Conservation (phyloP, 1,140 invertebrate genomes). For the Drosophila nannoptera region DNA sequence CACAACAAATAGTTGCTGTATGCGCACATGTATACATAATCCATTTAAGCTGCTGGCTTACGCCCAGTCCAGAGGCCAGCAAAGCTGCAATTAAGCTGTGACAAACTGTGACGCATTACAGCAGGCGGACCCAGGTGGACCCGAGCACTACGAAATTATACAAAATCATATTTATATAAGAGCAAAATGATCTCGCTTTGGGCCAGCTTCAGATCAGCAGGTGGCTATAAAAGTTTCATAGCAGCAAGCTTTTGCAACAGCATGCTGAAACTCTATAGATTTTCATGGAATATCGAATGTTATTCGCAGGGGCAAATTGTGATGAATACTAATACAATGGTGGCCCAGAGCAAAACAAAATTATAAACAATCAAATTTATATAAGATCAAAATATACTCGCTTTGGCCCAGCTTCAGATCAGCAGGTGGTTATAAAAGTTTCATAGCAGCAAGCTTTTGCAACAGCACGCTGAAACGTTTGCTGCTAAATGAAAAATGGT, state of each 20-base stretch:
- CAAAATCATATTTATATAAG: neutral
- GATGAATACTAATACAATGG: no score
- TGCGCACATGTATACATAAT: slow-evolving; percentile 47
- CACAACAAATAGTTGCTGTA: slow-evolving; percentile 6
- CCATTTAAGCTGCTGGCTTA: slow-evolving; percentile 51
- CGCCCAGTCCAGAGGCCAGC: slow-evolving; percentile 27
- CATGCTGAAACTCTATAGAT: neutral
- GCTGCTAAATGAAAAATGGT: no score
- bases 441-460: neutral
- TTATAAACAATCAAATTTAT: neutral
- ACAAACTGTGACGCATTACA: slow-evolving; percentile 40
- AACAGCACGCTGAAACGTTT: neutral
- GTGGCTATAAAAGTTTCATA: neutral
- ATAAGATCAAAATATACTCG: neutral
- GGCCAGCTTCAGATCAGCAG: neutral
- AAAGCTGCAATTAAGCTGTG: slow-evolving; percentile 64
- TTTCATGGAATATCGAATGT: no score
- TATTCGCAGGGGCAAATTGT: no score
- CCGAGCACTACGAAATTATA: neutral
- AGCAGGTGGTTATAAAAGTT: neutral
- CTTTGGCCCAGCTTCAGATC: neutral
- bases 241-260: neutral
- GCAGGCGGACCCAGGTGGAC: slow-evolving; percentile 5
- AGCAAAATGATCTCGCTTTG: neutral
- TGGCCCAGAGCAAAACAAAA: neutral